phyloP scores from a whole-genome alignment of 2,113 vertebrate species.

The Melanerpes formicivorus region DNA sequence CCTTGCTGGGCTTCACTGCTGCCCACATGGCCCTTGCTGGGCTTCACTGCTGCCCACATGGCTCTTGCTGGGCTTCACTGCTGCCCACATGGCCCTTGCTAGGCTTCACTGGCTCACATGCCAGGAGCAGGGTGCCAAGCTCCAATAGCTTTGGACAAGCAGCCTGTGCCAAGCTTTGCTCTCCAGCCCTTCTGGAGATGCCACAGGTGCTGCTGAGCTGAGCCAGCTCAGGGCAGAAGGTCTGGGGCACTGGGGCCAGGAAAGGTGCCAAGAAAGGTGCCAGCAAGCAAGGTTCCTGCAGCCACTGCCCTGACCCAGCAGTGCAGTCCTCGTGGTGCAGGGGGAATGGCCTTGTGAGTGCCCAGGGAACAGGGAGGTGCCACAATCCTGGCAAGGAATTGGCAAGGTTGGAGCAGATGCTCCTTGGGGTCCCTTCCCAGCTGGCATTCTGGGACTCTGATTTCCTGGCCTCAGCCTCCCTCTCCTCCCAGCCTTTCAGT shows the following conservation, averaged over 20 bases:
- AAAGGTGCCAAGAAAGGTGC: background rate
- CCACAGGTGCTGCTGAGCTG: background rate
- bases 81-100: conserved; percentile 17
- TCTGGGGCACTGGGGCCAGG: background rate
- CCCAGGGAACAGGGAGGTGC: too few relatives aligned
- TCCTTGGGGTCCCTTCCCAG: too few relatives aligned
- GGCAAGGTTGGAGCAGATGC: too few relatives aligned
- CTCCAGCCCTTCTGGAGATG: background rate
- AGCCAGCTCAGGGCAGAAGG: background rate
- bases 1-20: background rate
- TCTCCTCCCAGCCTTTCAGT: background rate
- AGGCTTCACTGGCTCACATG: conserved; percentile 39
- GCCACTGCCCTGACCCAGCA: too few relatives aligned
- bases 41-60: conserved; percentile 40
- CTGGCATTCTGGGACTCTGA: too few relatives aligned
- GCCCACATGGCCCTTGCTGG: conserved; percentile 5
- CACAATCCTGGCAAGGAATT: too few relatives aligned
- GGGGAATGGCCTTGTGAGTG: too few relatives aligned
- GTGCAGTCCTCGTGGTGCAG: too few relatives aligned
- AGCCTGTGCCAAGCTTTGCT: background rate
- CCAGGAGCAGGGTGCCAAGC: conserved; percentile 27
- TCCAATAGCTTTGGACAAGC: conserved; percentile 33
- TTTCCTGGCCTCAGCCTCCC: background rate
- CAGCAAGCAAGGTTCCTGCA: too few relatives aligned
- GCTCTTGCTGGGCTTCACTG: background rate